Base-by-base conservation (phyloP, 2,888 invertebrate species). In the Chaetoderma sp. region DNA sequence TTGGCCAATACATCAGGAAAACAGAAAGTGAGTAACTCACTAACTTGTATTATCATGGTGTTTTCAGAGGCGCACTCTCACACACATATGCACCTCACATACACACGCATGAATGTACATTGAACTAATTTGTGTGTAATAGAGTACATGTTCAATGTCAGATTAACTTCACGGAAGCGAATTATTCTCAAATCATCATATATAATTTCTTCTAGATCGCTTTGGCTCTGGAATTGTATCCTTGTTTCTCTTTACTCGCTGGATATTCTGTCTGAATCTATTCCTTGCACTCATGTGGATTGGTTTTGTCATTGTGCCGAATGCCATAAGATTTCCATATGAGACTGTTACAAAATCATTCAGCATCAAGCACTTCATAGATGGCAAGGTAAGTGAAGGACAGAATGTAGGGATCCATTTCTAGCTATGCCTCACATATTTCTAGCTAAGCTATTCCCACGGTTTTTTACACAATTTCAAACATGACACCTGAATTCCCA, bases 201-300 rank as follows among this genome's bases (percentile, higher is more conserved):
- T n/a, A n/a, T n/a, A 47, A 13, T 47, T 18, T 56, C 4, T 69
- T 65, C 1, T 60, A 78, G 78, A 76, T 73, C 72, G 77, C 54
- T 79, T 76, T 75, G 78, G 78, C 8, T 78, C 79, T 32, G 75
- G 78, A 4, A 74, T 79, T 55, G 77, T 77, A n/a, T 74, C 79
- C 2, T 58, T 79, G 47, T 78, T 79, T 67, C 67, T 77, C 16
- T 79, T 77, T 61, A 71, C 65, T 32, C 70, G 77, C 42, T 79
- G 79, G 79, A 56, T 77, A 3, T 60, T 79, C 32, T 36, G 70
- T n/a, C 62, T 76, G 52, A 78, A 79, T 39, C 25, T 76, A 4
- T 39, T 70, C 8, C 67, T 79, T 21, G 58, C 73, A 1, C 0
- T 75, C 13, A 44, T 78, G 18, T 79, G 79, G 79, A 28, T 70